phyloP scores from a whole-genome alignment of 2,797 vertebrate species.

The Holocentrus rufus region DNA sequence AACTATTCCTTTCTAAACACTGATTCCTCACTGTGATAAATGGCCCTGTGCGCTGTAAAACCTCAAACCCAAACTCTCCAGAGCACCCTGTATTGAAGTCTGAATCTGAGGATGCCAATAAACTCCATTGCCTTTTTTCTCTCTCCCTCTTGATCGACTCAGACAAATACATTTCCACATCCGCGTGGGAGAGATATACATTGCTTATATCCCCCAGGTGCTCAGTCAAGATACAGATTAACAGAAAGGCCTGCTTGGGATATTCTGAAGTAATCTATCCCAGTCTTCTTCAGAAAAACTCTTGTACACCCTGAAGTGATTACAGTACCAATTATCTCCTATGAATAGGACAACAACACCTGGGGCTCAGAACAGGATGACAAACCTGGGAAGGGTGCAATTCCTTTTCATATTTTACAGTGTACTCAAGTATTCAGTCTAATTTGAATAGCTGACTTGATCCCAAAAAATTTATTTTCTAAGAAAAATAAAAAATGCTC shows the following conservation, averaged over 20 bases:
- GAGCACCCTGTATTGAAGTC: constrained; percentile 50
- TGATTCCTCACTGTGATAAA: constrained; percentile 58
- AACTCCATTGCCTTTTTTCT: constrained; percentile 55
- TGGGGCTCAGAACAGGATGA: constrained; percentile 33
- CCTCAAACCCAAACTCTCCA: constrained; percentile 50
- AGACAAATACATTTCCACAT: constrained; percentile 69
- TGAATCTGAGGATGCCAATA: constrained; percentile 70
- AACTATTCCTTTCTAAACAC: constrained; percentile 54
- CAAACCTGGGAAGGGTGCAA: constrained; percentile 28
- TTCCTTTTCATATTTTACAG: constrained; percentile 21
- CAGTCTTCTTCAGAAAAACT: constrained; percentile 49
- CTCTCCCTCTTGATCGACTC: constrained; percentile 36
- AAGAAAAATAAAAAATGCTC: constrained; percentile 15
- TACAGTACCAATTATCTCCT: constrained; percentile 42
- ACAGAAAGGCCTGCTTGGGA: constrained; percentile 56
- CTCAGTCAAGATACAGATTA: constrained; percentile 67
- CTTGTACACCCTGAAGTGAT: constrained; percentile 51
- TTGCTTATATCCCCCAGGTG: constrained; percentile 58
- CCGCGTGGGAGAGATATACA: constrained; percentile 49
- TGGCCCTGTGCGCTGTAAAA: constrained; percentile 54
- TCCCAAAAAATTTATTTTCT: neutral
- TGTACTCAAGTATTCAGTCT: constrained; percentile 26
- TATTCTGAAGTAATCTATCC: constrained; percentile 70
- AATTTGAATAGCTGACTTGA: constrained; percentile 15
- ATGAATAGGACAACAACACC: constrained; percentile 49